phyloP scores from a whole-genome alignment of 2,113 vertebrate species.

The Cryptomyrus ogoouensis region DNA sequence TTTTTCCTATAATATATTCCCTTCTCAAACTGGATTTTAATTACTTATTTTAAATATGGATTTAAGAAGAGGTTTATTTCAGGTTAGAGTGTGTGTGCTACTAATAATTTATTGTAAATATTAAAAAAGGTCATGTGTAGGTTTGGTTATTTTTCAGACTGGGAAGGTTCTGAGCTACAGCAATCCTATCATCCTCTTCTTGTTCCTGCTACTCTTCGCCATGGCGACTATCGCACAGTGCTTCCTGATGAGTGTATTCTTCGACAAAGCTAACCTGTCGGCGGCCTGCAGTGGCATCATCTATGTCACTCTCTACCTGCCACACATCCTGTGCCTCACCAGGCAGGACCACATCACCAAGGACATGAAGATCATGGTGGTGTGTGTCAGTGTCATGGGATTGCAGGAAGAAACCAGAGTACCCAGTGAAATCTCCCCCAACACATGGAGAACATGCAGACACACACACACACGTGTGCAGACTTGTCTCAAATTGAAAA shows the following conservation, averaged over 20 bases:
- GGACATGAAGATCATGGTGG: slow-evolving; percentile 70
- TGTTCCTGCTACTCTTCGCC: slow-evolving; percentile 82
- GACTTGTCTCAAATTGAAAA: too few species aligned
- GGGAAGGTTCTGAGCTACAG: slow-evolving; percentile 87
- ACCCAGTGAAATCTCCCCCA: neutral
- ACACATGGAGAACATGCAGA: neutral
- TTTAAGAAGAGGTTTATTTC: neutral
- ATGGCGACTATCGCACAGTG: slow-evolving; percentile 83
- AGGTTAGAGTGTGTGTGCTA: neutral
- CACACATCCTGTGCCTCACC: slow-evolving; percentile 81
- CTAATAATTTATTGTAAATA: neutral
- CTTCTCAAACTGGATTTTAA: neutral
- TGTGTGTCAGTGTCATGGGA: slow-evolving; percentile 43
- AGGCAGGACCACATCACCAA: slow-evolving; percentile 86
- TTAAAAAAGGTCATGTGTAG: neutral
- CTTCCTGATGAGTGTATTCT: slow-evolving; percentile 91
- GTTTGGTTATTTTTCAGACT: slow-evolving; percentile 51
- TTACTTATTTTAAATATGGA: neutral
- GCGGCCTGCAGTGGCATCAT: slow-evolving; percentile 88
- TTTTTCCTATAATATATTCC: neutral
- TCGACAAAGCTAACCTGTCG: slow-evolving; percentile 91
- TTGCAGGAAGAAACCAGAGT: neutral
- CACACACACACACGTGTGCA: neutral
- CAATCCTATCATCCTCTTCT: slow-evolving; percentile 76
- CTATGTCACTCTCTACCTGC: slow-evolving; percentile 93